phyloP scores from a whole-genome alignment of 2,888 invertebrate genomes.

The Tipula lateralis region DNA sequence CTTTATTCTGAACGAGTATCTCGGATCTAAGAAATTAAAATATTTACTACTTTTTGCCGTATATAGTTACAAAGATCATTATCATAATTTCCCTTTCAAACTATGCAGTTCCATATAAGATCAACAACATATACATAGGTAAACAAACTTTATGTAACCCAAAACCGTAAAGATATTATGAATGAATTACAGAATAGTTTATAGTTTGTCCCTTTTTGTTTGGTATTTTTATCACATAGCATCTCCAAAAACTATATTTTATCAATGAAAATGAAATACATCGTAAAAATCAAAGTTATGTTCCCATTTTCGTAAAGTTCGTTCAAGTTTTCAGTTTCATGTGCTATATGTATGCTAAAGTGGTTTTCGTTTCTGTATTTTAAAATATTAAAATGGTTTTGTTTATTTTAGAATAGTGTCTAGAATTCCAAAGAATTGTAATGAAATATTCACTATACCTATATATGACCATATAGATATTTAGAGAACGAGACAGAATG shows the following conservation, averaged over 20 bases:
- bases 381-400: conserved; percentile 19
- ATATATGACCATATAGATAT: neutral
- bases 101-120: neutral
- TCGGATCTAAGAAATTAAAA: no score
- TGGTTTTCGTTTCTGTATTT: neutral
- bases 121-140: neutral
- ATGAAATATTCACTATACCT: neutral
- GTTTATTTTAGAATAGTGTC: neutral
- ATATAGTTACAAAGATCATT: neutral
- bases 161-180: neutral
- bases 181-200: neutral
- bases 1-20: no score
- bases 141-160: neutral
- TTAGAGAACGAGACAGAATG: neutral
- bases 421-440: conserved; percentile 2
- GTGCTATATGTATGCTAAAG: neutral
- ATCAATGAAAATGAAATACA: neutral
- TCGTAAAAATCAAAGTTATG: neutral
- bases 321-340: neutral
- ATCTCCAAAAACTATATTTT: neutral
- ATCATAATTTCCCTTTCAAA: neutral
- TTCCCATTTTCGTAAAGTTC: neutral
- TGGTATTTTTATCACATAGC: neutral
- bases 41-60: no score
- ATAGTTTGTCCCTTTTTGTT: neutral